Evolutionary conservation across 2,888 invertebrate species (phyloP).

Genomic region (Leucophenga maculata): DNA sequence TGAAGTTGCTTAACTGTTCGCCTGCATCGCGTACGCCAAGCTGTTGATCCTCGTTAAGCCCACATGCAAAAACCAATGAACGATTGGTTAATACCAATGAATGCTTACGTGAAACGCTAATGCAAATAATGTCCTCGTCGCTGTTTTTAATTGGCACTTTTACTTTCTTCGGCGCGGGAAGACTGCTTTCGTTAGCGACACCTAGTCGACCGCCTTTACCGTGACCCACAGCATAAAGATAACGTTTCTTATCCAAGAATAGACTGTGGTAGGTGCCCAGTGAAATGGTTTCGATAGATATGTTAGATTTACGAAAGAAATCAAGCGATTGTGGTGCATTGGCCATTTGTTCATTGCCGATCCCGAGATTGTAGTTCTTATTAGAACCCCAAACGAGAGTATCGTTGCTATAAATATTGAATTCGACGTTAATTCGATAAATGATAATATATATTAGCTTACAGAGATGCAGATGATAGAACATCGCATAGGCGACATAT

Average conservation of each 20-base stretch:
- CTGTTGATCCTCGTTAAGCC: conserved; percentile 79
- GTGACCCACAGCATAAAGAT: conserved; percentile 85
- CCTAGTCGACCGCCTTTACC: conserved; percentile 82
- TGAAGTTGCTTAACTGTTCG: conserved; percentile 68
- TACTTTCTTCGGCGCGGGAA: conserved; percentile 66
- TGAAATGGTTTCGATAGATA: conserved; percentile 77
- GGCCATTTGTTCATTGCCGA: conserved; percentile 78
- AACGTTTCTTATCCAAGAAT: conserved; percentile 64
- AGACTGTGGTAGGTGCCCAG: conserved; percentile 69
- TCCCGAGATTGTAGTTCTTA: conserved; percentile 87
- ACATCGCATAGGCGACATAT: conserved; percentile 71
- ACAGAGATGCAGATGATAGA: conserved; percentile 45
- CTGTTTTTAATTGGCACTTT: conserved; percentile 61
- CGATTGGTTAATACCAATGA: conserved; percentile 68
- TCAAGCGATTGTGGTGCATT: conserved; percentile 79
- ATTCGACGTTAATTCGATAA: no score
- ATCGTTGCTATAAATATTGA: conserved; percentile 75
- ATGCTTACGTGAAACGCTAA: conserved; percentile 69
- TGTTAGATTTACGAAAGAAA: conserved; percentile 77
- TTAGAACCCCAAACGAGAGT: conserved; percentile 90
- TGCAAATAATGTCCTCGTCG: conserved; percentile 63
- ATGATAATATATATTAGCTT: conserved; percentile 36
- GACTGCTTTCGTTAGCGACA: conserved; percentile 76
- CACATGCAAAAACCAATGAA: conserved; percentile 74
- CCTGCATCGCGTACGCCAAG: conserved; percentile 76